A percentile compares a stretch with the other conserved stretches of the same genome.
Conservation (phyloP, 2,113 vertebrate species). For the Centropus unirufus region DNA sequence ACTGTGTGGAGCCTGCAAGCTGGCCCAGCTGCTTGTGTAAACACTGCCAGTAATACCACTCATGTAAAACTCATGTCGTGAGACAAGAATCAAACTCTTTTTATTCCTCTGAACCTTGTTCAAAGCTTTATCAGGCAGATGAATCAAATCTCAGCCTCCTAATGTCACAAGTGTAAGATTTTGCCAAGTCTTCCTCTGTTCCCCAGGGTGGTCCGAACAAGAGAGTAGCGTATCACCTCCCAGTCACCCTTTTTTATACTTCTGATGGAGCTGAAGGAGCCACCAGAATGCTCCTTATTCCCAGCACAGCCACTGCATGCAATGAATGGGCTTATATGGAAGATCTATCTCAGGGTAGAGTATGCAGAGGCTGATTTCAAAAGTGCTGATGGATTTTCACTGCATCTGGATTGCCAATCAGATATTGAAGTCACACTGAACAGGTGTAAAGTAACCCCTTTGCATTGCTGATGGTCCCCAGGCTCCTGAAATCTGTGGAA, state of each 20-base stretch:
- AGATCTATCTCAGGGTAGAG: neutral
- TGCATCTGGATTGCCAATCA: neutral
- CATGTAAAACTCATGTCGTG: neutral
- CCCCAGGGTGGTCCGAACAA: neutral
- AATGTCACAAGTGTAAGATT: neutral
- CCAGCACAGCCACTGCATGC: neutral
- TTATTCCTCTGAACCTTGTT: neutral
- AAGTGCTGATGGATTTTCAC: constrained; percentile 21
- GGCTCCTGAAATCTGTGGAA: neutral
- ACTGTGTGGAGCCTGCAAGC: neutral
- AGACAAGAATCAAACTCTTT: constrained; percentile 24
- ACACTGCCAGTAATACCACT: constrained; percentile 11
- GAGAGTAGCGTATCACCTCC: neutral
- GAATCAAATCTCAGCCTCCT: neutral
- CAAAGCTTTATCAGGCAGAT: constrained; percentile 41
- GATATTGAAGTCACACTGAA: neutral
- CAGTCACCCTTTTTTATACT: neutral
- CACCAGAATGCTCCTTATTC: neutral
- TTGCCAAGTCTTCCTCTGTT: neutral
- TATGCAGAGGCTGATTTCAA: neutral
- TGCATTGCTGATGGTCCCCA: neutral
- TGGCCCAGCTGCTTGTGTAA: neutral
- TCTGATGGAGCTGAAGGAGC: neutral
- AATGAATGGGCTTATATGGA: neutral
- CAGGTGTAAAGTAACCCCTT: constrained; percentile 8